Base-by-base conservation (phyloP, 2,888 invertebrate species). In the Diadegma fenestrale region DNA sequence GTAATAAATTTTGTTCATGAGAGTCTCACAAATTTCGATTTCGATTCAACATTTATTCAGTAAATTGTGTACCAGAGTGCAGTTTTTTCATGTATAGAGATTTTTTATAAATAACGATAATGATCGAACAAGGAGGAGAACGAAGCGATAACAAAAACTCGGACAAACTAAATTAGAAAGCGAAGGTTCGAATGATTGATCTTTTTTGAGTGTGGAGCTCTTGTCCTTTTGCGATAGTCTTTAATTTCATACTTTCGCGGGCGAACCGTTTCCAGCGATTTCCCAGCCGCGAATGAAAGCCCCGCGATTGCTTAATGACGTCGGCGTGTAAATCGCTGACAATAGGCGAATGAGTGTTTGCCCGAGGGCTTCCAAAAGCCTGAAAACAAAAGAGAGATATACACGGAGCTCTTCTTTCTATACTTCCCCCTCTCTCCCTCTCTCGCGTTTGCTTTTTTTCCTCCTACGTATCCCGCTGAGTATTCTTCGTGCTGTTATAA, bases 261-360 rank as follows among this genome's bases (percentile, higher is more conserved):
- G 19, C 63, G 22, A 45, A 63, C 43, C 68, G 72, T 85, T 85
- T 82, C 58, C 72, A 54, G 75, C 82, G 68, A 84, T 85, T 77
- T 69, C 66, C 80, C 77, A n/a, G 26, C 66, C 73, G 61, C 85
- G 54, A 75, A 61, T 69, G 75, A 61, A 48, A 12, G 64, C 87
- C 87, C 85, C 87, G 87, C 87, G 87, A 86, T 89, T 86, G 88
- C 86, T 81, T 90, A 89, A 90, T 90, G 89, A 90, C 87, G 88
- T 89, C 87, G 87, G 88, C 88, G 86, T 88, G 87, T 89, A 89
- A 89, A 90, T 89, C 86, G 87, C 86, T 86, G 87, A 85, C 87
- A 88, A 87, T 88, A 79, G 88, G 51, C 73, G 78, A 84, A 84
- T 79, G 81, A 85, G 84, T 87, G 84, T 88, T 87, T 86, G 87